phyloP scores from a whole-genome alignment of 2,113 vertebrate genomes.

The Paramormyrops kingsleyae region DNA sequence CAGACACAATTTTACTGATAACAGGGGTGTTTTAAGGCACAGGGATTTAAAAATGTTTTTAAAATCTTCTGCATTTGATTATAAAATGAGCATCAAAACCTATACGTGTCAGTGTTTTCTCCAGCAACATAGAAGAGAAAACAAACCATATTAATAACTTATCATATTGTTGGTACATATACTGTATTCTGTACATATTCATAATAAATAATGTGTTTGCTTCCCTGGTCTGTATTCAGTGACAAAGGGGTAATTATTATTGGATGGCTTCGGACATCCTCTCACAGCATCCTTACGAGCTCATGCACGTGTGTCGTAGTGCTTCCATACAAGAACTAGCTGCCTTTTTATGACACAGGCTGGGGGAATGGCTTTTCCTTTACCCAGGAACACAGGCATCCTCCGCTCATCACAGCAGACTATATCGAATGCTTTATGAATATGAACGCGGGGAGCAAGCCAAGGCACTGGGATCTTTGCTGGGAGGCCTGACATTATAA shows the following conservation, averaged over 20 bases:
- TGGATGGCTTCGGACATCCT: neutral
- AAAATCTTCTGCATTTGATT: neutral
- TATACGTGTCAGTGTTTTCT: neutral
- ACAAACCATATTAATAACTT: neutral
- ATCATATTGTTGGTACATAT: neutral
- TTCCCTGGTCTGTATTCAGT: neutral
- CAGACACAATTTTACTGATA: neutral
- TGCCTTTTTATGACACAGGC: constrained; percentile 43
- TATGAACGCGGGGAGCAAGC: constrained; percentile 64
- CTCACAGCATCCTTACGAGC: constrained; percentile 26
- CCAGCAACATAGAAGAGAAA: neutral
- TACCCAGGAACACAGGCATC: constrained; percentile 36
- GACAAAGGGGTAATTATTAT: neutral
- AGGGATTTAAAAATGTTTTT: neutral
- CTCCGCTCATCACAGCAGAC: constrained; percentile 61
- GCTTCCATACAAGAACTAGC: constrained; percentile 58
- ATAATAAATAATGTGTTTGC: neutral
- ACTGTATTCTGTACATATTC: neutral
- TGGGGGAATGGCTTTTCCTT: constrained; percentile 34
- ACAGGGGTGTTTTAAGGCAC: neutral
- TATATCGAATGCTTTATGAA: constrained; percentile 72
- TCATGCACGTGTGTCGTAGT: constrained; percentile 33
- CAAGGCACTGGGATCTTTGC: constrained; percentile 57
- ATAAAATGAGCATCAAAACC: neutral
- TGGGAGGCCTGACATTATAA: constrained; percentile 55